Percentiles rank a stretch among this genome's conserved stretches.
These are phyloP conservation scores for Xyliphius kryptos DNA, from an alignment of 2,113 vertebrate genomes.

Conservation along the genomic window DNA sequence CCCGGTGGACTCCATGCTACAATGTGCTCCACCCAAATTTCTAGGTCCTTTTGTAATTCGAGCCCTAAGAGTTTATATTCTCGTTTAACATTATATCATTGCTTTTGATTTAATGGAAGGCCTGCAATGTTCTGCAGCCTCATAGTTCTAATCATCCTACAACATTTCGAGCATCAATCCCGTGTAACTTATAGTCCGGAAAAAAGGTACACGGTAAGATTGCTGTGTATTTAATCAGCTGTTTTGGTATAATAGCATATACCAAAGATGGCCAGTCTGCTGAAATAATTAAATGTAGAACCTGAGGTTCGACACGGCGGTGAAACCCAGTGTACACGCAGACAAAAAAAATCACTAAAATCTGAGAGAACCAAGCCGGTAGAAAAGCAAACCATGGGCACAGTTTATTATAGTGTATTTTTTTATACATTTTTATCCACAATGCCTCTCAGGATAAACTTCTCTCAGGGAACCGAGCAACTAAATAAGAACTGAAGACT, in stretches of 20 bases:
- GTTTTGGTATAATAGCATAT: slow-evolving; percentile 71
- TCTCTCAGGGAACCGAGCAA: slow-evolving; percentile 98
- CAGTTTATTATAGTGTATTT: slow-evolving; percentile 42
- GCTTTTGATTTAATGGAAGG: no score
- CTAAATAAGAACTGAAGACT: slow-evolving; percentile 64
- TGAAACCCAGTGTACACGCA: slow-evolving; percentile 56
- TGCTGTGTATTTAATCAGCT: slow-evolving; percentile 50
- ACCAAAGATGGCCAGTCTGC: slow-evolving; percentile 85
- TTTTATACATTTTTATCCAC: slow-evolving; percentile 55
- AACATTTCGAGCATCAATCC: neutral
- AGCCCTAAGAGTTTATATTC: no score
- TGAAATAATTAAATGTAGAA: slow-evolving; percentile 68
- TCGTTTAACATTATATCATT: no score
- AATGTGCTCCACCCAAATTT: no score
- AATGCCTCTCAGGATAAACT: slow-evolving; percentile 96
- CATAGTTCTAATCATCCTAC: no score
- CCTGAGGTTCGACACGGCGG: slow-evolving; percentile 47
- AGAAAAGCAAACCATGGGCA: slow-evolving; percentile 48
- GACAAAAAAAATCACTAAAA: slow-evolving; percentile 47
- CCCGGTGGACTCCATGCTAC: no score
- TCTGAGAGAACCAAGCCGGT: slow-evolving; percentile 44
- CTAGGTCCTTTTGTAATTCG: no score
- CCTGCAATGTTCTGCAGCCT: no score
- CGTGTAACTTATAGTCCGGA: neutral
- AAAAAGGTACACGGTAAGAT: neutral